A percentile compares a stretch with the other conserved stretches of the same genome.
These are phyloP conservation scores for Odobenus rosmarus DNA, from an alignment of 2,113 vertebrate genomes.

Conservation along the genomic window DNA sequence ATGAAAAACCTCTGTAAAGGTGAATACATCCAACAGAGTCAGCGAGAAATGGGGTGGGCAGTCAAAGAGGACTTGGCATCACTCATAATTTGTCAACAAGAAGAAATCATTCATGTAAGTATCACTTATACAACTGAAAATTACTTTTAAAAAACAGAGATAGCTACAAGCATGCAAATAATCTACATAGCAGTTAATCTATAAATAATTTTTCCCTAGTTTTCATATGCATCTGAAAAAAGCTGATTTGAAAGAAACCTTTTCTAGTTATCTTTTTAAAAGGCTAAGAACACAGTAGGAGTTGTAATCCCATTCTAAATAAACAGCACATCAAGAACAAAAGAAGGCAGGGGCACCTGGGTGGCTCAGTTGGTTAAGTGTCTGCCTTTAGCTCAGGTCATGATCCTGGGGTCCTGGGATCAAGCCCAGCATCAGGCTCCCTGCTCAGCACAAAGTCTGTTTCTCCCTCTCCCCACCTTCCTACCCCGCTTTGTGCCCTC, in stretches of 20 bases:
- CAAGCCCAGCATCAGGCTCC: too few species aligned
- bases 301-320: not conserved
- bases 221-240: not conserved
- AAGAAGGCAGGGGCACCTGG: not conserved
- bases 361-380: not conserved
- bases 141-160: not conserved
- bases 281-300: not conserved
- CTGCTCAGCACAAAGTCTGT: not conserved
- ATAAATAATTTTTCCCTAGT: not conserved
- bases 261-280: constrained; percentile 36
- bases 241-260: constrained; percentile 30
- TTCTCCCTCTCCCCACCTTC: too few species aligned
- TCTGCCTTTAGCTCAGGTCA: too few species aligned
- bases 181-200: not conserved
- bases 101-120: not conserved
- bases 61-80: not conserved
- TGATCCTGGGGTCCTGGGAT: not conserved
- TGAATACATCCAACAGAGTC: not conserved
- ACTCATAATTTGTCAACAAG: not conserved
- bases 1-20: not conserved
- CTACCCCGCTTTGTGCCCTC: not conserved
- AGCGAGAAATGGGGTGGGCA: not conserved
- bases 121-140: not conserved
- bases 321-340: not conserved
- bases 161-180: not conserved